Evolutionary conservation across 2,888 invertebrate species (phyloP).

Genomic region (Meliscaeva auricollis): DNA sequence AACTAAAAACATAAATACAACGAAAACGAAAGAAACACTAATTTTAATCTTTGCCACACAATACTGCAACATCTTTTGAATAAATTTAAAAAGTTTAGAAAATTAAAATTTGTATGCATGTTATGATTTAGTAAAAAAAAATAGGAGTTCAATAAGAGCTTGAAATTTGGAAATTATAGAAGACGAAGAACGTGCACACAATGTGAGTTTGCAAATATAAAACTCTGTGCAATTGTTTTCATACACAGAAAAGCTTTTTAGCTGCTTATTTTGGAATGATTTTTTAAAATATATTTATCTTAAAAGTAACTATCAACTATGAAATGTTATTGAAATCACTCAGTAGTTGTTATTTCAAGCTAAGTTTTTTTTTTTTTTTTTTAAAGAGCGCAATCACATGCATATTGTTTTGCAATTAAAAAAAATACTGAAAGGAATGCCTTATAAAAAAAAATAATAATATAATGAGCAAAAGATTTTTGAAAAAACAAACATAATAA

Average conservation of each 20-base stretch:
- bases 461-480: slow-evolving; percentile 13
- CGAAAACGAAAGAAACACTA: not conserved
- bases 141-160: not conserved
- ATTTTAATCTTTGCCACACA: not conserved
- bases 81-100: not conserved
- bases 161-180: not conserved
- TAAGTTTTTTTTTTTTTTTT: slow-evolving; percentile 10
- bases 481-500: not conserved
- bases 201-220: not conserved
- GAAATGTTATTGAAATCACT: slow-evolving; percentile 47
- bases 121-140: not conserved
- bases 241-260: not conserved
- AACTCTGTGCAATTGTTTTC: not conserved
- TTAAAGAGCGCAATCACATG: slow-evolving; percentile 50
- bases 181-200: not conserved
- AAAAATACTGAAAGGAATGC: slow-evolving; percentile 39
- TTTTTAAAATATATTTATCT: not conserved
- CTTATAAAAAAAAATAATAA: slow-evolving; percentile 2
- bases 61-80: not conserved
- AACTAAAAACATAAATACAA: slow-evolving; percentile 2
- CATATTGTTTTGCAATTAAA: slow-evolving; percentile 47
- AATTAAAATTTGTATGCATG: not conserved
- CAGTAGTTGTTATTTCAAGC: slow-evolving; percentile 10
- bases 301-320: slow-evolving; percentile 8
- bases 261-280: not conserved